phyloP scores from a whole-genome alignment of 2,797 vertebrate species.

The Semaprochilodus insignis region DNA sequence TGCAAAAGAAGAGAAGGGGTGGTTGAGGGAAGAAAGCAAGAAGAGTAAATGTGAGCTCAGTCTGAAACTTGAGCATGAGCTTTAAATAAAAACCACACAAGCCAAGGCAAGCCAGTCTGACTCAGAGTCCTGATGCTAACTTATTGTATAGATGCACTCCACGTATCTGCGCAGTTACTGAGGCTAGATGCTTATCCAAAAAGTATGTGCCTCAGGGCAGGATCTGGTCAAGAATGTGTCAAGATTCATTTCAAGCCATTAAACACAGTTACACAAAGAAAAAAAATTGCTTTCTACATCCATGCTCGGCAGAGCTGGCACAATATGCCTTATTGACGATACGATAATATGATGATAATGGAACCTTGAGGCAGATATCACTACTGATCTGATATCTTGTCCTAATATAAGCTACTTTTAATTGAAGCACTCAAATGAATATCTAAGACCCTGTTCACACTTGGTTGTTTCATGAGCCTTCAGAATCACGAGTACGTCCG shows the following conservation, averaged over 20 bases:
- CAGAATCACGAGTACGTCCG: too few relatives aligned
- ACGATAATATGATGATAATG: too few relatives aligned
- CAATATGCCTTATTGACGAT: too few relatives aligned
- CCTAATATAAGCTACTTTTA: too few relatives aligned
- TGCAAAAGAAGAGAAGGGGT: constrained; percentile 68
- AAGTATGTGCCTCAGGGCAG: constrained; percentile 36
- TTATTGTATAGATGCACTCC: constrained; percentile 41
- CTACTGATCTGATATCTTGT: too few relatives aligned
- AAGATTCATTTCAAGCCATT: constrained; percentile 35
- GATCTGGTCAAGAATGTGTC: constrained; percentile 34
- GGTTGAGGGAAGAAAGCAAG: constrained; percentile 65
- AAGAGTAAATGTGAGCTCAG: constrained; percentile 75
- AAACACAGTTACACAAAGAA: neutral
- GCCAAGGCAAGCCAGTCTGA: constrained; percentile 66
- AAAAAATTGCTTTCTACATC: neutral
- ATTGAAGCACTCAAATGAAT: too few relatives aligned
- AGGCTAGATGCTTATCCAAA: constrained; percentile 27
- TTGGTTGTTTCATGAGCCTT: too few relatives aligned
- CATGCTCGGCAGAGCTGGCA: neutral
- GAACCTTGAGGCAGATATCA: too few relatives aligned
- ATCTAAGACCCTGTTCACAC: too few relatives aligned
- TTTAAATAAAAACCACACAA: constrained; percentile 79
- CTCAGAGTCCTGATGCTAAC: constrained; percentile 21
- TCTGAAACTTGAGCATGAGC: constrained; percentile 74
- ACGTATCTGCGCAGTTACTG: constrained; percentile 28